A percentile compares a stretch with the other conserved stretches of the same genome.
Evolutionary conservation across 2,113 vertebrate species (phyloP).

Genomic region (Grantiella picta): DNA sequence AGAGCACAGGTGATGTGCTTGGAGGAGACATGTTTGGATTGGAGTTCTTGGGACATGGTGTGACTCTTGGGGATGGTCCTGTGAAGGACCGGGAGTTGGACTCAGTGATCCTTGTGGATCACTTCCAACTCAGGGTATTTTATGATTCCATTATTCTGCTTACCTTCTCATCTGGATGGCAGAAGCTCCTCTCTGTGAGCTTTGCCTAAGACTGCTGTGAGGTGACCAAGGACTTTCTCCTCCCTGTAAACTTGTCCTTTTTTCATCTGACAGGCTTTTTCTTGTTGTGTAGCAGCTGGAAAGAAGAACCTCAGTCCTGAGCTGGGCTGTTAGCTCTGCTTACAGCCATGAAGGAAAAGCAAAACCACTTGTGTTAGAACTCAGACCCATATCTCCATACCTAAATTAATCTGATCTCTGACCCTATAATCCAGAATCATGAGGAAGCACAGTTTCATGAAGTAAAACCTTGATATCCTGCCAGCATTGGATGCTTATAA

Average conservation of each 20-base stretch:
- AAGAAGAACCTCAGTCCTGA: neutral
- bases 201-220: neutral
- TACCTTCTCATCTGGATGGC: neutral
- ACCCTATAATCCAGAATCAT: neutral
- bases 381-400: neutral
- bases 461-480: neutral
- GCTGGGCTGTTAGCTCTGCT: neutral
- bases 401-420: neutral
- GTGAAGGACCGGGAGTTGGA: neutral
- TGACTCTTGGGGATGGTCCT: neutral
- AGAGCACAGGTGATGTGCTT: neutral
- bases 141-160: neutral
- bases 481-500: neutral
- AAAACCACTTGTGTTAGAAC: neutral
- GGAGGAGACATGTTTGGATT: neutral
- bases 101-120: neutral
- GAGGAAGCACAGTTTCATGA: neutral
- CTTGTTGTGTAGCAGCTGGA: neutral
- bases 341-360: neutral
- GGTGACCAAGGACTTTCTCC: neutral
- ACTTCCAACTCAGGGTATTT: neutral
- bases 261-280: neutral
- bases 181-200: neutral
- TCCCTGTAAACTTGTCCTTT: neutral
- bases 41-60: neutral